A percentile compares a stretch with the other conserved stretches of the same genome.
These are phyloP conservation scores for Hecatera dysodea DNA, from an alignment of 2,888 invertebrate genomes.

Conservation along the genomic window DNA sequence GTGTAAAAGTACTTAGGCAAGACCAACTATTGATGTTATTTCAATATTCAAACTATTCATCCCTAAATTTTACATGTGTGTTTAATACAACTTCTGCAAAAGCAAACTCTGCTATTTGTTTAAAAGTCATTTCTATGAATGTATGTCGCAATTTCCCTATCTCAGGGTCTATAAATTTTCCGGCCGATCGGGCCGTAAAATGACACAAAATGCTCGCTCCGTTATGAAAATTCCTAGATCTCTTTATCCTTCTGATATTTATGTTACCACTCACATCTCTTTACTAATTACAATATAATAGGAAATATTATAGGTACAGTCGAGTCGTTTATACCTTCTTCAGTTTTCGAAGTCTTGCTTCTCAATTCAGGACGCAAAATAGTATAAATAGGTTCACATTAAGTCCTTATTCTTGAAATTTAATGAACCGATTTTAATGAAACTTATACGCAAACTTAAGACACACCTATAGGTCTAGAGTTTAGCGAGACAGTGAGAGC, in stretches of 20 bases:
- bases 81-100: constrained; percentile 1
- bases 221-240: constrained; percentile 61
- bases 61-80: neutral
- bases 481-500: no score
- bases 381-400: neutral
- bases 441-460: no score
- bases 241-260: constrained; percentile 51
- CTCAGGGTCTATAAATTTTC: constrained; percentile 37
- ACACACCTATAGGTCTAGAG: no score
- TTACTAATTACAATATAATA: constrained; percentile 27
- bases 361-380: neutral
- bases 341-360: neutral
- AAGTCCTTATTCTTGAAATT: no score
- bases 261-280: constrained; percentile 15
- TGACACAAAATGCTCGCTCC: constrained; percentile 22
- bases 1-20: no score
- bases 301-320: neutral
- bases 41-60: neutral
- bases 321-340: neutral
- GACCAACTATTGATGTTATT: neutral
- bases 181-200: constrained; percentile 35
- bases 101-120: constrained; percentile 9
- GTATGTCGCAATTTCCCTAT: constrained; percentile 24
- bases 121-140: constrained; percentile 13
- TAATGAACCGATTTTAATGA: no score